Conservation (phyloP, 2,113 vertebrate genomes). For the Toxotes jaculatrix region DNA sequence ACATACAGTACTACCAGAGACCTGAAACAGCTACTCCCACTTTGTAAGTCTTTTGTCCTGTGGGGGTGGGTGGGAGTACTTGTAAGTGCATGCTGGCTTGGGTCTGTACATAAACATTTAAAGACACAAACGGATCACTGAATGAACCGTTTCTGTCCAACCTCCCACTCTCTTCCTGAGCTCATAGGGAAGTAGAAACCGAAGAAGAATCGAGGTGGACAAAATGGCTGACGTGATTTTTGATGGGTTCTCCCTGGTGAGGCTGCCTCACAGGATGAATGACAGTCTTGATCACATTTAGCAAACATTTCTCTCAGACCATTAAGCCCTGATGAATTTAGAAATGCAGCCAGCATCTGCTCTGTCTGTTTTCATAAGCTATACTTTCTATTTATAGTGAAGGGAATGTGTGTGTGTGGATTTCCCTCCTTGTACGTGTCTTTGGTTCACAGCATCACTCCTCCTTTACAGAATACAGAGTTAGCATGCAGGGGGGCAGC, state of each 20-base stretch:
- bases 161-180: conserved; percentile 19
- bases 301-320: conserved; percentile 35
- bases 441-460: neutral
- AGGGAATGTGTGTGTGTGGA: neutral
- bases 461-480: neutral
- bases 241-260: conserved; percentile 14
- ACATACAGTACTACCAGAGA: neutral
- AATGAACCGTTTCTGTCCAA: neutral
- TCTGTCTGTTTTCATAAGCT: conserved; percentile 32
- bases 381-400: conserved; percentile 5
- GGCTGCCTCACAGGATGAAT: conserved; percentile 14
- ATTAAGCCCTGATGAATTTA: conserved; percentile 50
- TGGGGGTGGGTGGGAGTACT: neutral
- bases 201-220: conserved; percentile 1
- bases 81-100: neutral
- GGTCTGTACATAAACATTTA: neutral
- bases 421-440: neutral
- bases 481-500: conserved; percentile 17
- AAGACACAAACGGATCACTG: conserved; percentile 5
- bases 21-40: neutral
- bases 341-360: conserved; percentile 44
- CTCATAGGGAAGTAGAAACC: conserved; percentile 2
- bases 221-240: conserved; percentile 3
- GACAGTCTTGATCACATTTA: conserved; percentile 57
- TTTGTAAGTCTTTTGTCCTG: neutral